A percentile compares a stretch with the other conserved stretches of the same genome.
Conservation (phyloP, 92 coral and sea anemone species). For the Bergia puertoricense region DNA sequence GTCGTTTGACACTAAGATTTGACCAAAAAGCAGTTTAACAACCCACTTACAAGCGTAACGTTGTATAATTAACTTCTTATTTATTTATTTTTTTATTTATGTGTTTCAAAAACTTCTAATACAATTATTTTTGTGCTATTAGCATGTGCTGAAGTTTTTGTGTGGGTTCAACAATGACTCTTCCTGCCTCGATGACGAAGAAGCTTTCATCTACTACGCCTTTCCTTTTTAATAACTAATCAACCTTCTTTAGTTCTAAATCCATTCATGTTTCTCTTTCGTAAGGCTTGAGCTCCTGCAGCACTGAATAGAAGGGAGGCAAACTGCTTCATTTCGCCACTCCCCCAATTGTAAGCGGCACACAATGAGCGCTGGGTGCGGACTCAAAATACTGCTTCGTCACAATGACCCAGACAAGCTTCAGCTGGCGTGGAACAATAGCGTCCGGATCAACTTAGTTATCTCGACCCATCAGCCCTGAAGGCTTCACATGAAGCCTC, state of each 20-base stretch:
- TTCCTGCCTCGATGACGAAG: neutral
- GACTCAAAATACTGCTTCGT: neutral
- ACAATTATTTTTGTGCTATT: neutral
- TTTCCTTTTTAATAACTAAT: neutral
- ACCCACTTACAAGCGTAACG: neutral
- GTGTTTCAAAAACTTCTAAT: too few relatives aligned
- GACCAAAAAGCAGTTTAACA: too few relatives aligned
- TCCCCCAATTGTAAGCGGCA: neutral
- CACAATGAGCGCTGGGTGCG: neutral
- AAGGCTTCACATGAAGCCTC: neutral
- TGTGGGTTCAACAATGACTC: neutral
- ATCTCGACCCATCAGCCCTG: neutral
- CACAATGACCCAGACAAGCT: slow-evolving; percentile 3
- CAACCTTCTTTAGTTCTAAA: neutral
- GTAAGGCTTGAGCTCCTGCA: neutral
- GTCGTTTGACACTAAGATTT: neutral
- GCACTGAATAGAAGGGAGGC: neutral
- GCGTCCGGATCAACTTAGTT: neutral
- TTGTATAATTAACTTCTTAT: too few relatives aligned
- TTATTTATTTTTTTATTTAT: too few relatives aligned
- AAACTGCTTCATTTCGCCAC: neutral
- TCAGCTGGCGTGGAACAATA: slow-evolving; percentile 5
- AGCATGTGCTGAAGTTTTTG: neutral
- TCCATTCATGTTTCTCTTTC: neutral
- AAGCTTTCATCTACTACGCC: neutral